Evolutionary conservation across 1,140 invertebrate species (phyloP).

Genomic region (Eriocheir sinensis): DNA sequence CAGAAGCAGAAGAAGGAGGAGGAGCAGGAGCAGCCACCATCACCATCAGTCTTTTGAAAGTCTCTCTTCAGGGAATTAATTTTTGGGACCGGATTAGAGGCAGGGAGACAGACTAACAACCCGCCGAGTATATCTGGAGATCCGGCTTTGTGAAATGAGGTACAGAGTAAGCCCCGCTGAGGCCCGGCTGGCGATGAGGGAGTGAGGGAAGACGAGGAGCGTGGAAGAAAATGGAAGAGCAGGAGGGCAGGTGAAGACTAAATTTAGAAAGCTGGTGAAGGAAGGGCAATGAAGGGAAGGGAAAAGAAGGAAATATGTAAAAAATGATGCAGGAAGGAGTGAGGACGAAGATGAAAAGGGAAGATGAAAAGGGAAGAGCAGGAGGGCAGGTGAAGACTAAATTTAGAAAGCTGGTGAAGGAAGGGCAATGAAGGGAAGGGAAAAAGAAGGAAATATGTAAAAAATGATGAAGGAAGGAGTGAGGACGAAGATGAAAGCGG

Average conservation of each 20-base stretch:
- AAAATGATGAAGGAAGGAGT: too few species aligned
- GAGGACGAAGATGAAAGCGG: background rate
- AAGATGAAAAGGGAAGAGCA: too few species aligned
- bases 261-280: background rate
- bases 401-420: too few species aligned
- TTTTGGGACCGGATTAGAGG: slow-evolving; percentile 38
- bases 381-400: too few species aligned
- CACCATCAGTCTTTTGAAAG: slow-evolving; percentile 30
- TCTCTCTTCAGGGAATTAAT: slow-evolving; percentile 7
- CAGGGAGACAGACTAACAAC: slow-evolving; percentile 36
- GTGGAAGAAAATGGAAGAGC: background rate
- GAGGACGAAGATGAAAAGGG: too few species aligned
- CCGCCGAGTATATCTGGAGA: slow-evolving; percentile 47
- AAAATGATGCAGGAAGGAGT: too few species aligned
- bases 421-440: too few species aligned
- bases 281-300: too few species aligned
- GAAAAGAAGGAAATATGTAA: too few species aligned
- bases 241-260: background rate
- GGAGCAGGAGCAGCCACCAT: background rate
- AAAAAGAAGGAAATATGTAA: too few species aligned
- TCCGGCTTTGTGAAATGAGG: slow-evolving; percentile 58
- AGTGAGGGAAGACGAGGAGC: background rate
- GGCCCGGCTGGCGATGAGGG: background rate
- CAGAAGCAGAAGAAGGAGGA: too few species aligned
- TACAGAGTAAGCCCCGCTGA: slow-evolving; percentile 18